Percentiles rank a stretch among this genome's conserved stretches.
These are phyloP conservation scores for Tolypeutes matacus DNA, from an alignment of 2,797 vertebrate species.

Conservation along the genomic window DNA sequence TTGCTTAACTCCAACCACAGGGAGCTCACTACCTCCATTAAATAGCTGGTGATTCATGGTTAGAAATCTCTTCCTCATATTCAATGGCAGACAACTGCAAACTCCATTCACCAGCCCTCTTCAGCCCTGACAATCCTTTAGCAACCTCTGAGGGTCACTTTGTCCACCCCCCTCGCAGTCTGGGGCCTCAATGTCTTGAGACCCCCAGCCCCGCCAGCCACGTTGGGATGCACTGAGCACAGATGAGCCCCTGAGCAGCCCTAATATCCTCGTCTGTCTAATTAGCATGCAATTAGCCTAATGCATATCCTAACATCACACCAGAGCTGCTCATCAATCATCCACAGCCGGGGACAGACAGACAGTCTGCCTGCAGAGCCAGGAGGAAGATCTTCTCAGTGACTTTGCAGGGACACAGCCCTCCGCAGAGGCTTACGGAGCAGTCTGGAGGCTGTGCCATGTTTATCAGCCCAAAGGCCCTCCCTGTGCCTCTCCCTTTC, in stretches of 20 bases:
- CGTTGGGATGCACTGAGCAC: constrained; percentile 70
- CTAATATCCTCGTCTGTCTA: constrained; percentile 87
- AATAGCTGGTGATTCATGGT: not conserved
- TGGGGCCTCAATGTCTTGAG: constrained; percentile 21
- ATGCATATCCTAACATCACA: constrained; percentile 89
- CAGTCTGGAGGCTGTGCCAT: not conserved
- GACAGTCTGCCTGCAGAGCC: not conserved
- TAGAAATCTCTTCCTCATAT: not conserved
- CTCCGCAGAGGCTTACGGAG: not conserved
- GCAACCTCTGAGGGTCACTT: constrained; percentile 64
- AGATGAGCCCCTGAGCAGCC: constrained; percentile 85
- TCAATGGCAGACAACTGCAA: not conserved
- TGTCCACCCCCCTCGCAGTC: not conserved
- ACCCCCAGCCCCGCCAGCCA: not conserved
- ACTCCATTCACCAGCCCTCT: not conserved
- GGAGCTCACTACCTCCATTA: not conserved
- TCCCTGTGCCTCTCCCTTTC: not conserved
- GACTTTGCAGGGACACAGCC: not conserved
- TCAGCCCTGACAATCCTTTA: not conserved
- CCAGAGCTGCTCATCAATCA: constrained; percentile 86
- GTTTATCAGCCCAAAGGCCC: not conserved
- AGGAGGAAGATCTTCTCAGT: not conserved
- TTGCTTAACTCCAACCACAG: constrained; percentile 38
- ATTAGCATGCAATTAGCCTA: constrained; percentile 90
- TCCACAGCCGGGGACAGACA: constrained; percentile 60